Base-by-base conservation (phyloP, 2,888 invertebrate genomes). In the Drosophila pegasa region DNA sequence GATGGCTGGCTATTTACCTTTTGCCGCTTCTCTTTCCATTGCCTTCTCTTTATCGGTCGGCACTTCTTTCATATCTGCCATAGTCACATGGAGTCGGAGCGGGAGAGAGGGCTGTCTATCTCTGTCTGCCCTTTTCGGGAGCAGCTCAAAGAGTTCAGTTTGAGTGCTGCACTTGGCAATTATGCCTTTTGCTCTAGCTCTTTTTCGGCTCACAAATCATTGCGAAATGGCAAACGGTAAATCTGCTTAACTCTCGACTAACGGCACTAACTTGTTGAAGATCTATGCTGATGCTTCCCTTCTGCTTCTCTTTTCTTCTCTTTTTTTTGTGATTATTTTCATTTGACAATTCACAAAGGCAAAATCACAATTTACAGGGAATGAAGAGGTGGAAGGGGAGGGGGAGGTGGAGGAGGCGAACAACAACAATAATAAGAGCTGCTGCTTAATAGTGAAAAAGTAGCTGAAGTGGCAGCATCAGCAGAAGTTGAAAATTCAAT, bases 401-500 rank as follows among this genome's bases (percentile, higher is more conserved):
- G 37, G 6, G 45, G 16, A 6, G 18, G 7, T n/a, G n/a, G n/a
- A n/a, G n/a, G n/a, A n/a, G n/a, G n/a, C n/a, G n/a, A n/a, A n/a
- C n/a, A 50, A 47, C 16, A 50, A 40, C 16, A 51, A 51, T 7
- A 50, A 40, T 29, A 41, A 45, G 52, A 45, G 57, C 66, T 47
- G 60, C 58, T 60, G 76, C 54, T 79, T 78, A 78, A 67, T 81
- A 79, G 81, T 59, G 63, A 79, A 80, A 80, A 85, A 78, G 69
- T 82, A 82, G 80, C 78, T 61, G 71, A 68, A 71, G 75, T 35
- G 35, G 50, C 50, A 51, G 50, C 35, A 37, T 50, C 62, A 69
- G 72, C 66, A 75, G 69, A 81, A 84, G 80, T 83, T 75, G 83
- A 82, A 85, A 82, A 78, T 80, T 83, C 86, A 82, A 82, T 82